Evolutionary conservation across 2,113 vertebrate species (phyloP), one percentile per base, ranked within the genome.

Genomic region (Embiotoca jacksoni): DNA sequence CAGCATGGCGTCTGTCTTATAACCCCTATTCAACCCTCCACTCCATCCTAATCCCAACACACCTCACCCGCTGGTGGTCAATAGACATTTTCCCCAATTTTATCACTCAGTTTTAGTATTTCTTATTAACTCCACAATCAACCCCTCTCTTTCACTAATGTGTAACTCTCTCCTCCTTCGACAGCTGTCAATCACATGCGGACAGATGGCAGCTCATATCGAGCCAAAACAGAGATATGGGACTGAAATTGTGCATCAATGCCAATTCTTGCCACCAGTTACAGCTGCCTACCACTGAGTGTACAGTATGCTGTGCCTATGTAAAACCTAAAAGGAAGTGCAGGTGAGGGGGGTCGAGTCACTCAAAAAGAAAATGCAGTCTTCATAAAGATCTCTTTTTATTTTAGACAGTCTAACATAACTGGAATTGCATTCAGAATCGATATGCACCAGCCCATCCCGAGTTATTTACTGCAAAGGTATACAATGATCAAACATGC

Each of bases 111-210:
- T 41, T 62, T 77, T 36, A 47, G 7, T 50, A 13, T 49, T 60
- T 54, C 23, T 46, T 14, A 30, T 76, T 23, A 53, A 2, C 6
- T 49, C 16, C 16, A 69, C 16, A 6, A 6, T 54, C 59, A 16
- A 3, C 7, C 4, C 11, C 6, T 60, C 7, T 50, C 23, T 54
- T 39, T 73, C 15, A 16, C 16, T 61, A 23, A 32, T 15, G 7
- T 49, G 32, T 23, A 39, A 10, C 69, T 39, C 14, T 52, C 30
- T 46, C 31, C 63, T 53, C 33, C 49, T 68, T 47, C 47, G 62
- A 77, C 82, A 81, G 61, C 62, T 82, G 83, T 69, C 83, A 78
- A 9, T 89, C 61, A 76, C 23, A 69, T 23, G 32, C 62, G 58
- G 35, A 81, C 69, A 82, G 70, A 70, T 73, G 54, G 80, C 44